phyloP scores from a whole-genome alignment of 2,113 vertebrate species.

The Sphaerodactylus townsendi region DNA sequence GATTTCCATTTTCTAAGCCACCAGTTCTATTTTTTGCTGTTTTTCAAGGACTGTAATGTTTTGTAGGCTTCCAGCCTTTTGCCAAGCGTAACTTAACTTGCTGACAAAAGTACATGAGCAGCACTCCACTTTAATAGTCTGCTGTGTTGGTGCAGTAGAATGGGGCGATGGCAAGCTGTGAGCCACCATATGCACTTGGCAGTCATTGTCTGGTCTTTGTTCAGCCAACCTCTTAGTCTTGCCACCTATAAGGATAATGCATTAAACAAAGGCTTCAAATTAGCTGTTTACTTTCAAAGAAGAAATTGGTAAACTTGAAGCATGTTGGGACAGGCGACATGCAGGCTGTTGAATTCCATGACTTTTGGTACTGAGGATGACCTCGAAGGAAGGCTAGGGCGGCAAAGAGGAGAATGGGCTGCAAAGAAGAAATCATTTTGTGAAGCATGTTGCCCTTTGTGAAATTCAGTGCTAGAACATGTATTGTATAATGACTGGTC shows the following conservation, averaged over 20 bases:
- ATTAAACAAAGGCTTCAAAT: slow-evolving; percentile 70
- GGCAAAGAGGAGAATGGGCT: background rate
- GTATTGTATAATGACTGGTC: background rate
- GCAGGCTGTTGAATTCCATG: slow-evolving; percentile 39
- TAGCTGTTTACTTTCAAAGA: slow-evolving; percentile 62
- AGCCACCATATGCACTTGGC: slow-evolving; percentile 77
- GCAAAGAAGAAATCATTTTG: rapidly evolving
- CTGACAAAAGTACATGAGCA: slow-evolving; percentile 73
- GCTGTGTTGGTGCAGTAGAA: slow-evolving; percentile 73
- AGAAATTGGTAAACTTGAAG: slow-evolving; percentile 48
- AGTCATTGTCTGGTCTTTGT: slow-evolving; percentile 76
- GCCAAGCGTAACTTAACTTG: slow-evolving; percentile 73
- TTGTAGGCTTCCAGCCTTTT: slow-evolving; percentile 69
- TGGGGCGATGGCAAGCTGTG: slow-evolving; percentile 75
- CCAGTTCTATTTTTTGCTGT: slow-evolving; percentile 58
- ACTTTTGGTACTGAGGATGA: slow-evolving; percentile 21
- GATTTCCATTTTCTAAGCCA: slow-evolving; percentile 54
- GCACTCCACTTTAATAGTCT: slow-evolving; percentile 74
- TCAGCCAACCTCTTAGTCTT: slow-evolving; percentile 76
- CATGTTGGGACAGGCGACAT: slow-evolving; percentile 53
- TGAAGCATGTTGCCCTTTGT: background rate
- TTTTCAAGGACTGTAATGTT: slow-evolving; percentile 51
- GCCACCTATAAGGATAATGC: slow-evolving; percentile 76
- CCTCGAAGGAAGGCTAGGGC: slow-evolving; percentile 26
- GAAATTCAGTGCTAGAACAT: background rate